Evolutionary conservation across 2,797 vertebrate genomes (phyloP).

Genomic region (Neoniphon sammara): DNA sequence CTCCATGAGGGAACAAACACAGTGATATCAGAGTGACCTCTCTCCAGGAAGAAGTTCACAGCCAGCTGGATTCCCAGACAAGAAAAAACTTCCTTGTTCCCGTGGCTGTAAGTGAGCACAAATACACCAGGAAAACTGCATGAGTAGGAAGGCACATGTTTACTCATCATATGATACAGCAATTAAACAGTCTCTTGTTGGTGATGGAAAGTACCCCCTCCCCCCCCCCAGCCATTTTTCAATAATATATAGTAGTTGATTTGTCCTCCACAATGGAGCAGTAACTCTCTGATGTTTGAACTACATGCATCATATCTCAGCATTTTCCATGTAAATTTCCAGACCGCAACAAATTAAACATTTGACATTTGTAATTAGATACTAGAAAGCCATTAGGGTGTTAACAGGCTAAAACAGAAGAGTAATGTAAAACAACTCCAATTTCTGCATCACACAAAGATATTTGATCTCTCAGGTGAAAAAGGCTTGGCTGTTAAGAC

Average conservation of each 20-base stretch:
- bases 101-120: conserved; percentile 86
- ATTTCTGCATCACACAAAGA: no score
- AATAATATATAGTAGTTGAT: not conserved
- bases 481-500: no score
- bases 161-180: not conserved
- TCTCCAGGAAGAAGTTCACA: conserved; percentile 94
- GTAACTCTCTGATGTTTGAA: not conserved
- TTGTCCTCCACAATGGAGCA: not conserved
- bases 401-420: no score
- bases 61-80: conserved; percentile 95
- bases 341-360: conserved; percentile 3
- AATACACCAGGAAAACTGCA: conserved; percentile 1
- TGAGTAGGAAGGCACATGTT: not conserved
- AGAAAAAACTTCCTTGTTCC: conserved; percentile 98
- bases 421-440: no score
- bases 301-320: not conserved
- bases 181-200: no score
- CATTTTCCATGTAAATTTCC: conserved; percentile 19
- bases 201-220: not conserved
- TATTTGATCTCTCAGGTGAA: no score
- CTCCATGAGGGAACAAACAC: conserved; percentile 98
- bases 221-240: not conserved
- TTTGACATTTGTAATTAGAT: not conserved
- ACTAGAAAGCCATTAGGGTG: not conserved
- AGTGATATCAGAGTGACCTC: conserved; percentile 92